A percentile compares a stretch with the other conserved stretches of the same genome.
Conservation (phyloP, 2,888 invertebrate species). For the Formica aserva region DNA sequence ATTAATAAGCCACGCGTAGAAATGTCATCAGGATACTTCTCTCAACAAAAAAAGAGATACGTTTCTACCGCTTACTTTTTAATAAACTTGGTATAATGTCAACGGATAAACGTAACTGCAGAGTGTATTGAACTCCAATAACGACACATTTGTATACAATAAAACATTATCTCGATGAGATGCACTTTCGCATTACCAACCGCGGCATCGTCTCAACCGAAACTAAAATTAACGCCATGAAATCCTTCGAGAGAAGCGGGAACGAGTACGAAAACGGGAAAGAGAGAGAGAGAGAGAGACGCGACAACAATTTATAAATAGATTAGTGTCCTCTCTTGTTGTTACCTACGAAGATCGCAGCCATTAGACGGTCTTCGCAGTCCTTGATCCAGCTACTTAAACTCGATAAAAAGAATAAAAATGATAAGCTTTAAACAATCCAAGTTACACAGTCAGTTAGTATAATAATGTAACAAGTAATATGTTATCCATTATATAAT, state of each 20-base stretch:
- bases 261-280: conserved; percentile 22
- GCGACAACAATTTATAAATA: conserved; percentile 80
- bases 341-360: conserved; percentile 35
- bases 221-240: conserved; percentile 83
- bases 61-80: not conserved
- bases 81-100: not conserved
- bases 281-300: conserved; percentile 40
- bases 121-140: not conserved
- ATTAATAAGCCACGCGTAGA: not conserved
- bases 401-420: conserved; percentile 5
- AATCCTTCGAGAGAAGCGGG: conserved; percentile 78
- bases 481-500: not conserved
- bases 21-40: not conserved
- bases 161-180: conserved; percentile 32
- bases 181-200: conserved; percentile 36
- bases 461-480: not conserved
- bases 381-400: not conserved
- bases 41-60: not conserved
- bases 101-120: not conserved
- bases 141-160: conserved; percentile 10
- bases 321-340: conserved; percentile 67
- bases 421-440: not conserved
- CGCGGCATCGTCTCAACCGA: conserved; percentile 58
- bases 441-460: not conserved
- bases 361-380: not conserved